A percentile compares a stretch with the other conserved stretches of the same genome.
These are phyloP conservation scores for Pseudois nayaur DNA, from an alignment of 2,113 vertebrate genomes.

Conservation along the genomic window DNA sequence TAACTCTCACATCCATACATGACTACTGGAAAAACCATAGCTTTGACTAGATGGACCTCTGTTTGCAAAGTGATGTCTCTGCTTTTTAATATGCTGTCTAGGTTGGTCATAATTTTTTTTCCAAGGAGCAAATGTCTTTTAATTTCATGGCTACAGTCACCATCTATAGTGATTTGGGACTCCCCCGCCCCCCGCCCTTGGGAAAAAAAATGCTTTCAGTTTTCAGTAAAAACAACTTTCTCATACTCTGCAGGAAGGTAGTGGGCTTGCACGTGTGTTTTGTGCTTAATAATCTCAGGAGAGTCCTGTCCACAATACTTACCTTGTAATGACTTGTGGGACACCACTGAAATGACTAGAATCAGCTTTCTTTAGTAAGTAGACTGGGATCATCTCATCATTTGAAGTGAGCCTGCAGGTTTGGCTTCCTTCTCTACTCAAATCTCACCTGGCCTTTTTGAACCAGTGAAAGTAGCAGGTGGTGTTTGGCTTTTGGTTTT, in stretches of 20 bases:
- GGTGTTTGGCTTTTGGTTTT: conserved; percentile 17
- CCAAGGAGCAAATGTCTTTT: neutral
- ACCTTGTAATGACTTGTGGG: neutral
- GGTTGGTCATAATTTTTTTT: neutral
- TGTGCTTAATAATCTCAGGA: conserved; percentile 47
- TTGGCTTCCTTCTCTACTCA: conserved; percentile 31
- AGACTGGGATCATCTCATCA: neutral
- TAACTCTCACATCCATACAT: neutral
- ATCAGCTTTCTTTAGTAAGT: neutral
- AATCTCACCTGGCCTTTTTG: neutral
- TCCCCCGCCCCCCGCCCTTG: rapidly evolving
- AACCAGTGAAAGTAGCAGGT: conserved; percentile 54
- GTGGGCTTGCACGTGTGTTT: neutral
- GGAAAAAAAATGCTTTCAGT: neutral
- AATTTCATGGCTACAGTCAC: neutral
- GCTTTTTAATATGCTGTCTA: neutral
- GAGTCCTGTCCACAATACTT: neutral
- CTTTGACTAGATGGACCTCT: neutral
- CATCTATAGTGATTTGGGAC: neutral
- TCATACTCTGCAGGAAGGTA: neutral
- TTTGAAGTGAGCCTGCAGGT: neutral
- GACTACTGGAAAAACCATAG: neutral
- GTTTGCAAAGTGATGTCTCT: neutral
- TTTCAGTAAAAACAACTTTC: neutral
- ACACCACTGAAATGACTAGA: neutral